A percentile compares a stretch with the other conserved stretches of the same genome.
Conservation (phyloP, 2,113 vertebrate species). For the Hydropotes inermis region DNA sequence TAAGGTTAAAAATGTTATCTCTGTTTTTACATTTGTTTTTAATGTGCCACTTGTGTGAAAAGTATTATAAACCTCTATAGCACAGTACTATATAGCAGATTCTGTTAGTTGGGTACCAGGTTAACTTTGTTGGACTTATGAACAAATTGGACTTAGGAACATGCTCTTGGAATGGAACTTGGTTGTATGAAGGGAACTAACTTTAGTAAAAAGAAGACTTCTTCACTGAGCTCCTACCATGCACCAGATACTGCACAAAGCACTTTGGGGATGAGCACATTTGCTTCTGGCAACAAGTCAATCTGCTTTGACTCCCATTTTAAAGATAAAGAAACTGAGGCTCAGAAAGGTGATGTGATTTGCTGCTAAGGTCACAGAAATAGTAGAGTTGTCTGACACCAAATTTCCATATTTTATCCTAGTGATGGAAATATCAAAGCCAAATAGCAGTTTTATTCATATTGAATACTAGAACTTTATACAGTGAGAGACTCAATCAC, state of each 20-base stretch:
- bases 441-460: background rate
- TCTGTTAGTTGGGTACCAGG: background rate
- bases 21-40: background rate
- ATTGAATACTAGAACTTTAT: background rate
- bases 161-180: background rate
- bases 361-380: background rate
- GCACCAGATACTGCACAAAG: background rate
- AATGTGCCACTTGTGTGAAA: background rate
- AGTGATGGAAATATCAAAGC: background rate
- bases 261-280: rapidly evolving
- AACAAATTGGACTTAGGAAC: background rate
- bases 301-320: background rate
- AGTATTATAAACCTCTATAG: background rate
- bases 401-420: background rate
- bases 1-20: background rate
- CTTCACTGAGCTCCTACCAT: rapidly evolving
- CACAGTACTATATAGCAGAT: background rate
- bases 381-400: background rate
- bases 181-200: background rate
- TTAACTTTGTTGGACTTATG: background rate
- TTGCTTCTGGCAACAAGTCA: background rate
- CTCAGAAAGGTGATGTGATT: background rate
- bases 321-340: background rate
- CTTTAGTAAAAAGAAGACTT: background rate
- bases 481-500: background rate